Conservation (phyloP, 2,797 vertebrate genomes). For the Pitangus sulphuratus region DNA sequence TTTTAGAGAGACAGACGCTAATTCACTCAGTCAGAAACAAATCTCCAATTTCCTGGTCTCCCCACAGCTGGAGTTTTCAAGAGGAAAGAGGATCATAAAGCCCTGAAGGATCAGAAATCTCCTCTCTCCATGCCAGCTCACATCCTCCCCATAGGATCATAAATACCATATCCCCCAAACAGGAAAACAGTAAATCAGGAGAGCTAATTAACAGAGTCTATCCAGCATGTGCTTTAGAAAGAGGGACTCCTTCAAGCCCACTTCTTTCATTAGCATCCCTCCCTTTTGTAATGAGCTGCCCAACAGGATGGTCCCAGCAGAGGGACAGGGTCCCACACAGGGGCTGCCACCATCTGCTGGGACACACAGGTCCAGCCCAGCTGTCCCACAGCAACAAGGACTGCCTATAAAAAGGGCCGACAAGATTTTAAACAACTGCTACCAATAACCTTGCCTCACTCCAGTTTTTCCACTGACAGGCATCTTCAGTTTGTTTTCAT, state of each 20-base stretch:
- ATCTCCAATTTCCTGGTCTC: constrained; percentile 46
- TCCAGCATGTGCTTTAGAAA: background rate
- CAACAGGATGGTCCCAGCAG: background rate
- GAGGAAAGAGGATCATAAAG: constrained; percentile 16
- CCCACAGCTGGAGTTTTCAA: constrained; percentile 44
- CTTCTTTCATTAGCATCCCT: background rate
- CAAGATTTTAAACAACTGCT: background rate
- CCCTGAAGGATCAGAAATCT: constrained; percentile 46
- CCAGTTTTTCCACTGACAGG: background rate
- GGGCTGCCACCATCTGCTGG: background rate
- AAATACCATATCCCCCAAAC: constrained; percentile 18
- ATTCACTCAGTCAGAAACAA: constrained; percentile 50
- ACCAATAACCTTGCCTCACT: background rate
- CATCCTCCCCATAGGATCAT: constrained; percentile 37
- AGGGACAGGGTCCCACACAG: background rate
- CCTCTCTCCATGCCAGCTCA: constrained; percentile 42
- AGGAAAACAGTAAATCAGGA: constrained; percentile 19
- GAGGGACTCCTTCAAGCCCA: background rate
- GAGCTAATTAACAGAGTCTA: constrained; percentile 26
- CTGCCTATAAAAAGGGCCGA: background rate
- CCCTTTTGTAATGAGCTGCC: rapidly evolving
- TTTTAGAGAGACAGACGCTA: constrained; percentile 8
- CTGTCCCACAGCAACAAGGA: background rate
- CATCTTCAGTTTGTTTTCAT: constrained; percentile 7
- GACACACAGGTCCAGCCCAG: background rate